Conservation (phyloP, 2,797 vertebrate species). For the Scolopax rusticola region DNA sequence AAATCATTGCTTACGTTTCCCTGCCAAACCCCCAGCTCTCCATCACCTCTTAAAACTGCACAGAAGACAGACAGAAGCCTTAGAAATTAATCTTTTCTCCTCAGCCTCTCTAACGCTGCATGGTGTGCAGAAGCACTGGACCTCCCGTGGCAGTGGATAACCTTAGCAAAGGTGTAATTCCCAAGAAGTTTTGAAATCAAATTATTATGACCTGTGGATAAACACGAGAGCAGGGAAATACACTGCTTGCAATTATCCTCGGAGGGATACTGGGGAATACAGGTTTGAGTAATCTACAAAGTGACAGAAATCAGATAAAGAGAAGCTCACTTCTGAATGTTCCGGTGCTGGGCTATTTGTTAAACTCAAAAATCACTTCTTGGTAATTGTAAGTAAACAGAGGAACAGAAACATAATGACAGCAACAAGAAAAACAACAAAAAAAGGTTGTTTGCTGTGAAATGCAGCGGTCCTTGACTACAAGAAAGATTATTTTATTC, state of each 20-base stretch:
- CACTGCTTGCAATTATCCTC: not conserved
- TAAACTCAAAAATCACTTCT: not conserved
- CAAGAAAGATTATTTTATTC: not conserved
- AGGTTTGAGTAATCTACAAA: not conserved
- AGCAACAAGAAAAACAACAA: not conserved
- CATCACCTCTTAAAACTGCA: not conserved
- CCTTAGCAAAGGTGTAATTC: not conserved
- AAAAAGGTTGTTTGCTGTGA: fast-evolving
- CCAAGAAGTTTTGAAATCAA: not conserved
- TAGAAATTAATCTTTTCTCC: not conserved
- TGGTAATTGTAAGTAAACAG: not conserved
- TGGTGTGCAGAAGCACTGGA: not conserved
- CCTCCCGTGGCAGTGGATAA: not conserved
- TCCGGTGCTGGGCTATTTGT: not conserved
- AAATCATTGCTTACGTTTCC: not conserved
- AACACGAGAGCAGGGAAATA: not conserved
- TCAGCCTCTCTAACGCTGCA: not conserved
- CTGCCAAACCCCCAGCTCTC: not conserved
- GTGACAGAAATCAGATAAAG: not conserved
- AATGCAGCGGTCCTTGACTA: not conserved
- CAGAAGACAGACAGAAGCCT: not conserved
- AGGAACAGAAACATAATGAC: not conserved
- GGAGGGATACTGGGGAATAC: not conserved
- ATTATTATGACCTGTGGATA: not conserved
- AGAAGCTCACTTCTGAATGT: not conserved